phyloP scores from a whole-genome alignment of 23 tunicate genomes.

The Phallusia fumigata region DNA sequence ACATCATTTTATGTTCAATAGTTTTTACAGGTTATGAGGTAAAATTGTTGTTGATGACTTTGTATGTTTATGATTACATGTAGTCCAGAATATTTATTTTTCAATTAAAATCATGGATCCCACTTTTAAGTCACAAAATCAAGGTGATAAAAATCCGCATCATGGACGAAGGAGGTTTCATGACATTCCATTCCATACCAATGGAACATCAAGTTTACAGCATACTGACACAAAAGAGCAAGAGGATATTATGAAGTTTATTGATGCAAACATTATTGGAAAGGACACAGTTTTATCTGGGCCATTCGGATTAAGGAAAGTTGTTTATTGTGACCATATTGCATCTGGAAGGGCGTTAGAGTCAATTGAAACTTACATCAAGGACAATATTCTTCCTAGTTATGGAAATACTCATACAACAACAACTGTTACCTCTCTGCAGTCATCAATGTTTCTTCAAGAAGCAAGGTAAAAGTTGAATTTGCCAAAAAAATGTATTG shows the following conservation, averaged over 20 bases:
- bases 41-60: background rate
- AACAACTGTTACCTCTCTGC: slow-evolving; percentile 88
- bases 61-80: background rate
- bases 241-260: slow-evolving; percentile 45
- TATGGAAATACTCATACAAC: slow-evolving; percentile 99
- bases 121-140: slow-evolving; percentile 9
- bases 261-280: slow-evolving; percentile 76
- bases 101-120: background rate
- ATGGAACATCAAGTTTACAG: background rate
- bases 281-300: slow-evolving; percentile 56
- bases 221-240: background rate
- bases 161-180: slow-evolving; percentile 43
- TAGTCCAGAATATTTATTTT: background rate
- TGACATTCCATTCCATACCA: slow-evolving; percentile 24
- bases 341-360: slow-evolving; percentile 85
- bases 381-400: slow-evolving; percentile 66
- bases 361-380: slow-evolving; percentile 77
- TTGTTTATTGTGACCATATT: slow-evolving; percentile 91
- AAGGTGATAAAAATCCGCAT: background rate
- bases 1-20: too few relatives aligned
- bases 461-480: slow-evolving; percentile 64
- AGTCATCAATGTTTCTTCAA: slow-evolving; percentile 80
- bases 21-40: background rate
- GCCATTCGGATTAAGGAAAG: slow-evolving; percentile 74
- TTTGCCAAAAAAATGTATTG: too few relatives aligned